A percentile compares a stretch with the other conserved stretches of the same genome.
These are phyloP conservation scores for Passer montanus DNA, from an alignment of 2,113 vertebrate species.

Conservation along the genomic window DNA sequence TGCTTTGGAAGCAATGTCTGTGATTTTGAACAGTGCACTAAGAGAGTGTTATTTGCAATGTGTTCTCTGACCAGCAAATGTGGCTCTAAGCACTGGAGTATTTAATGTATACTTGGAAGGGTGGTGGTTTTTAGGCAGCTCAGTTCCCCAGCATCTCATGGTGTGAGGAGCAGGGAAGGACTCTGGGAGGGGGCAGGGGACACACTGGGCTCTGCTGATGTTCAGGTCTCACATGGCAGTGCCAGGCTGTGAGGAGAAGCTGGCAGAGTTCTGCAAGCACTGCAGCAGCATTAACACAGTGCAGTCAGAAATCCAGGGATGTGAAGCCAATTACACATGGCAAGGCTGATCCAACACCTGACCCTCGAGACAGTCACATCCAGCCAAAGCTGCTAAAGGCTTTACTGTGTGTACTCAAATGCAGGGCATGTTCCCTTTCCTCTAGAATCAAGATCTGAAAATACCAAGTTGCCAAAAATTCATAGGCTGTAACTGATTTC, in stretches of 20 bases:
- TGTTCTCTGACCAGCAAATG: background rate
- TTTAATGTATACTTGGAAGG: accelerated
- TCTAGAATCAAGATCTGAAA: background rate
- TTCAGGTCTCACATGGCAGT: background rate
- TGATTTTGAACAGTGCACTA: background rate
- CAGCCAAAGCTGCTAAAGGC: background rate
- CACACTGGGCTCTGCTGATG: background rate
- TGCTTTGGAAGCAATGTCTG: background rate
- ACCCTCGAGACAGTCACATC: background rate
- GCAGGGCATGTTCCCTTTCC: background rate
- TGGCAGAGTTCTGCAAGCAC: background rate
- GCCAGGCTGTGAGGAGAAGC: background rate
- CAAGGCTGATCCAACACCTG: background rate
- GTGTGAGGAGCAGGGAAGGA: background rate
- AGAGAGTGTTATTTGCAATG: background rate
- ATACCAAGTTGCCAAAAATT: background rate
- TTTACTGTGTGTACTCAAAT: background rate
- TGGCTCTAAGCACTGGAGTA: background rate
- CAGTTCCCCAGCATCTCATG: accelerated
- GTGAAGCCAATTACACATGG: background rate
- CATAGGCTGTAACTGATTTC: background rate
- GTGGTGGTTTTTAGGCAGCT: background rate
- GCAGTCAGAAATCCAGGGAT: background rate
- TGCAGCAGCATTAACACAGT: background rate
- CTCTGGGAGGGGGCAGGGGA: background rate